A percentile compares a stretch with the other conserved stretches of the same genome.
These are phyloP conservation scores for Spicauda simplicius DNA, from an alignment of 2,888 invertebrate genomes.

Conservation along the genomic window DNA sequence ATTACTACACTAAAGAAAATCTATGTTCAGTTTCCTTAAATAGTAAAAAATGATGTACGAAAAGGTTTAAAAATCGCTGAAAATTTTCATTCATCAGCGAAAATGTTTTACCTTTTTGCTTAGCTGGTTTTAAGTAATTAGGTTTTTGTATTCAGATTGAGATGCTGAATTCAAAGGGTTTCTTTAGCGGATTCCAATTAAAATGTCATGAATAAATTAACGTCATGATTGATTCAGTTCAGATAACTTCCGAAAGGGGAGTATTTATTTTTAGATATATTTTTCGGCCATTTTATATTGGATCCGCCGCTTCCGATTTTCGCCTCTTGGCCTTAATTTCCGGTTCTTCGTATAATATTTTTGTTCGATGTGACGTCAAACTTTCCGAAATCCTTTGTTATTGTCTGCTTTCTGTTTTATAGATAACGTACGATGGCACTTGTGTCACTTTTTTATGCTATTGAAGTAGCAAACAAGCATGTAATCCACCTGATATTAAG, in stretches of 20 bases:
- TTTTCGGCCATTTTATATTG: constrained; percentile 19
- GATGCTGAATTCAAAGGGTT: constrained; percentile 25
- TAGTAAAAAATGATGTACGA: too few relatives aligned
- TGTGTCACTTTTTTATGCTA: too few relatives aligned
- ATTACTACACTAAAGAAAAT: too few relatives aligned
- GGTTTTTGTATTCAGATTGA: constrained; percentile 25
- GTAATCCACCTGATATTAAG: too few relatives aligned
- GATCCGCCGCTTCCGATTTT: background rate
- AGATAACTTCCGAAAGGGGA: constrained; percentile 27
- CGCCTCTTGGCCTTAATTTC: constrained; percentile 12
- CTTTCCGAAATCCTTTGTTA: background rate
- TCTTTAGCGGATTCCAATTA: constrained; percentile 25
- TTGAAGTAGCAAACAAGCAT: too few relatives aligned
- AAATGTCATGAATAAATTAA: constrained; percentile 37
- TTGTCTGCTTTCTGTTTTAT: background rate
- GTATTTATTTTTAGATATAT: constrained; percentile 16
- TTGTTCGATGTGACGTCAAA: background rate
- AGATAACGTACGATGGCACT: too few relatives aligned
- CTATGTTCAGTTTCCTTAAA: background rate
- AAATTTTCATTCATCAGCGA: constrained; percentile 1
- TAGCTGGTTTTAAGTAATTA: constrained; percentile 11
- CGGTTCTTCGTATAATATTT: background rate
- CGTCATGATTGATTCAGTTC: constrained; percentile 28
- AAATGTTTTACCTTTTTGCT: background rate
- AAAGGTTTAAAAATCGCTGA: constrained; percentile 3